Percentiles rank a stretch among this genome's conserved stretches.
phyloP scores from a whole-genome alignment of 2,113 vertebrate genomes.

The Pitta sordida region DNA sequence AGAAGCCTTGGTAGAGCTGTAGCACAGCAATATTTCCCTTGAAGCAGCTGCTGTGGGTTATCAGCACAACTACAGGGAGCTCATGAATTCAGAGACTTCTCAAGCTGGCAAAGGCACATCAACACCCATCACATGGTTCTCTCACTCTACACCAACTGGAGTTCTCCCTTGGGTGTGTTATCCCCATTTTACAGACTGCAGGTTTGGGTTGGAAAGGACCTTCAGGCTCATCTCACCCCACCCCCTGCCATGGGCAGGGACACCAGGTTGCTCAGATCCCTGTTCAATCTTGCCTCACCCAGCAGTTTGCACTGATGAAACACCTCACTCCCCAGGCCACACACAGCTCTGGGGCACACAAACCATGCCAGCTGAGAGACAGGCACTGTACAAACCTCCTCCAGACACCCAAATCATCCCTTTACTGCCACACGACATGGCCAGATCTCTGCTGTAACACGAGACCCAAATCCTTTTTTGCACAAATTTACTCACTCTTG shows the following conservation, averaged over 20 bases:
- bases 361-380: accelerated
- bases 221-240: neutral
- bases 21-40: too few relatives aligned
- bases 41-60: neutral
- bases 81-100: neutral
- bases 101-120: too few relatives aligned
- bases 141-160: neutral
- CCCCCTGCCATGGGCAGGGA: neutral
- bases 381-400: accelerated
- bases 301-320: neutral
- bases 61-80: neutral
- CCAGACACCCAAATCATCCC: neutral
- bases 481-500: neutral
- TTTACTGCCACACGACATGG: too few relatives aligned
- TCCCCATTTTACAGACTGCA: neutral
- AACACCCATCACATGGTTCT: neutral
- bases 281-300: neutral
- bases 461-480: neutral
- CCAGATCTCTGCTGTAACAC: neutral
- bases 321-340: neutral
- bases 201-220: neutral
- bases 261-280: neutral
- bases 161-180: too few relatives aligned
- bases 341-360: too few relatives aligned
- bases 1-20: too few relatives aligned